A percentile compares a stretch with the other conserved stretches of the same genome.
phyloP scores from a whole-genome alignment of 2,113 vertebrate species.

The Onychorhynchus coronatus region DNA sequence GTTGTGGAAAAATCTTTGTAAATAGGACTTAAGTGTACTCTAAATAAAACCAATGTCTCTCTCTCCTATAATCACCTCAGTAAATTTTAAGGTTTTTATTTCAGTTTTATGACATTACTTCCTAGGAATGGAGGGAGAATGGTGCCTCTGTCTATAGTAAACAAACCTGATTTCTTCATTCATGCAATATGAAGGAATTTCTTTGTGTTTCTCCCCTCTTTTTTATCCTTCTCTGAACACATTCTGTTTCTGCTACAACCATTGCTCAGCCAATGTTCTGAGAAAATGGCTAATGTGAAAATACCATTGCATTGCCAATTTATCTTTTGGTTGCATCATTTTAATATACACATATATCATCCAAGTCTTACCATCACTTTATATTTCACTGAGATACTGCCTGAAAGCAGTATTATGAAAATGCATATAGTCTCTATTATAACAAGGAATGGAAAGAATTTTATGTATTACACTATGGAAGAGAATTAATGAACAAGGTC shows the following conservation, averaged over 20 bases:
- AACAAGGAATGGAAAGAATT: not conserved
- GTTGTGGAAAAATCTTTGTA: not conserved
- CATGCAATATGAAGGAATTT: not conserved
- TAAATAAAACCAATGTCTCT: not conserved
- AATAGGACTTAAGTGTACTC: not conserved
- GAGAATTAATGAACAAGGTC: not conserved
- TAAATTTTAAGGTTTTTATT: not conserved
- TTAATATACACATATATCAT: not conserved
- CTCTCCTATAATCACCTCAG: not conserved
- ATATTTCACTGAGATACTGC: not conserved
- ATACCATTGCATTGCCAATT: not conserved
- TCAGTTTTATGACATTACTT: not conserved
- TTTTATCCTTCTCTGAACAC: not conserved
- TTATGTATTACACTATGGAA: not conserved
- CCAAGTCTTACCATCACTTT: not conserved
- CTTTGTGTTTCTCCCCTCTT: not conserved
- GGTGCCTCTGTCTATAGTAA: not conserved
- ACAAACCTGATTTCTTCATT: not conserved
- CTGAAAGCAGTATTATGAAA: not conserved
- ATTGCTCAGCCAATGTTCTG: not conserved
- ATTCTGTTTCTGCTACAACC: not conserved
- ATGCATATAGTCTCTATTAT: not conserved
- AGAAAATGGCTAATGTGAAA: not conserved
- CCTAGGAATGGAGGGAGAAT: not conserved
- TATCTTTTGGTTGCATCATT: not conserved